phyloP scores from a whole-genome alignment of 1,140 invertebrate genomes.

The Dolichoris vasculosae region DNA sequence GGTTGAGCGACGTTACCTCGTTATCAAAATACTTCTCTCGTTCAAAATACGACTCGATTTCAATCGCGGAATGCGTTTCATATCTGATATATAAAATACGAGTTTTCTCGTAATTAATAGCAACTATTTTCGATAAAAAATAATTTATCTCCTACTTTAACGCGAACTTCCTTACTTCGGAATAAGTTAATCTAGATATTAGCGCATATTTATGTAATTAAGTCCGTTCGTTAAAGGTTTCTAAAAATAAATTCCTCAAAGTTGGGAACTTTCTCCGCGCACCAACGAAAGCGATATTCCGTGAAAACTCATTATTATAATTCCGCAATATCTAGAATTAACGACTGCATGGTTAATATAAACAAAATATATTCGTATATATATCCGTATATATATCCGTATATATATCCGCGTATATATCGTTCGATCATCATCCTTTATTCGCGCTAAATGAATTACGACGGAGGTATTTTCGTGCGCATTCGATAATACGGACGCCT shows the following conservation, averaged over 20 bases:
- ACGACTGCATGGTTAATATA: background rate
- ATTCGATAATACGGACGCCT: background rate
- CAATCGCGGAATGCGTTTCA: background rate
- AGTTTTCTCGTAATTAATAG: background rate
- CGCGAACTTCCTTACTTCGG: background rate
- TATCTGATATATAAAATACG: background rate
- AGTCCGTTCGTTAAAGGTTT: background rate
- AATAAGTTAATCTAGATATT: background rate
- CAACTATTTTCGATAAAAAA: background rate
- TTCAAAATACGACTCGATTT: background rate
- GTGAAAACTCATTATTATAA: background rate
- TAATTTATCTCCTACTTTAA: background rate
- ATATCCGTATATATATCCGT: too few species aligned
- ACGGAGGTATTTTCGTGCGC: background rate
- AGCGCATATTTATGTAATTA: background rate
- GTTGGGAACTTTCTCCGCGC: background rate
- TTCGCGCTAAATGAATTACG: background rate
- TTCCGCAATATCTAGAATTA: too few species aligned
- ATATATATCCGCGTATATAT: too few species aligned
- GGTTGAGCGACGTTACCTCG: background rate
- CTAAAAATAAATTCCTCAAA: constrained; percentile 2
- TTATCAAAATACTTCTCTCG: background rate
- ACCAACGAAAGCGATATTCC: background rate
- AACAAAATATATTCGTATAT: background rate
- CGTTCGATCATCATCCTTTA: background rate